A percentile compares a stretch with the other conserved stretches of the same genome.
Evolutionary conservation across 2,797 vertebrate genomes (phyloP).

Genomic region (Somateria mollissima): DNA sequence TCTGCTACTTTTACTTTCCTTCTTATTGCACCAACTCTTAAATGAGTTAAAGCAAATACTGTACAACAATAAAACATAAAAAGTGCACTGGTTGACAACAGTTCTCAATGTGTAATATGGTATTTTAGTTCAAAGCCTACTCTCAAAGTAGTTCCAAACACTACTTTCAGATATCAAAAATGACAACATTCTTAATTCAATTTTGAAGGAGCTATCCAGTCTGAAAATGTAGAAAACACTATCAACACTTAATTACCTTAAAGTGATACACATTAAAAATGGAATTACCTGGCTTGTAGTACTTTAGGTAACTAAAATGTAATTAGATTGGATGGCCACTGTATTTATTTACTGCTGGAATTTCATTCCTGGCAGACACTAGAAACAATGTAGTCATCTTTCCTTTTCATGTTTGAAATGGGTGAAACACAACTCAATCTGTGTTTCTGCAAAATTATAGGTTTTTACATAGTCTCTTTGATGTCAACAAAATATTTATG

Average conservation of each 20-base stretch:
- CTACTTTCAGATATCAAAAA: not conserved
- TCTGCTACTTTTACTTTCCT: constrained; percentile 11
- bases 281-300: not conserved
- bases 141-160: not conserved
- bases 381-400: not conserved
- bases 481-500: not conserved
- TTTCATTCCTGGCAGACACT: not conserved
- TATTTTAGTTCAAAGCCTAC: not conserved
- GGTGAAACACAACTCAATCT: not conserved
- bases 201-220: not conserved
- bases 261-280: not conserved
- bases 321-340: not conserved
- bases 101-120: not conserved
- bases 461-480: not conserved
- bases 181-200: not conserved
- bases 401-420: not conserved
- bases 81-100: not conserved
- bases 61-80: not conserved
- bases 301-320: not conserved
- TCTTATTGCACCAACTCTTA: constrained; percentile 2
- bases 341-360: not conserved
- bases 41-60: constrained; percentile 29
- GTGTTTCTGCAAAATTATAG: not conserved
- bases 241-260: not conserved
- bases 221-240: accelerated